A percentile compares a stretch with the other conserved stretches of the same genome.
These are phyloP conservation scores for Aeoliscus strigatus DNA, from an alignment of 2,797 vertebrate genomes.

Conservation along the genomic window DNA sequence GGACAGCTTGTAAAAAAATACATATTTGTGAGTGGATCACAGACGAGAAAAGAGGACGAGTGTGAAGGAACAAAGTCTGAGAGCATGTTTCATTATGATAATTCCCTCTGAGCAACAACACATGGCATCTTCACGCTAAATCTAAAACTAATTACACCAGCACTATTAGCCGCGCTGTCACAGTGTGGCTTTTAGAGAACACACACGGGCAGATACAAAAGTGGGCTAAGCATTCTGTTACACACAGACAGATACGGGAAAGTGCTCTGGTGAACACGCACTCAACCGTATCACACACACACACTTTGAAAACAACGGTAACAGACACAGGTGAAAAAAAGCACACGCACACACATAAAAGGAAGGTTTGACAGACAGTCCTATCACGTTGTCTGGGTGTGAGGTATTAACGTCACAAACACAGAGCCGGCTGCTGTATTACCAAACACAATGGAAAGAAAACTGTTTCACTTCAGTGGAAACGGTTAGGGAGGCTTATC, in stretches of 20 bases:
- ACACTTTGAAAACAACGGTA: too few species aligned
- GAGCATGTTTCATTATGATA: too few species aligned
- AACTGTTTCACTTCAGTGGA: slow-evolving; percentile 35
- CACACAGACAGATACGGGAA: too few species aligned
- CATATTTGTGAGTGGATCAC: slow-evolving; percentile 11
- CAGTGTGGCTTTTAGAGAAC: too few species aligned
- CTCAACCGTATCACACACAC: too few species aligned
- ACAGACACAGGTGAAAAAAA: too few species aligned
- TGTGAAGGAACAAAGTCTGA: slow-evolving; percentile 40
- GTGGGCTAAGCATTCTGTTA: too few species aligned
- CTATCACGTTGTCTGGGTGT: slow-evolving; percentile 27
- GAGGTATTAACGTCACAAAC: slow-evolving; percentile 34
- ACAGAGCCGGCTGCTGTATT: slow-evolving; percentile 36
- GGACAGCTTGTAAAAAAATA: slow-evolving; percentile 2
- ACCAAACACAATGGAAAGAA: slow-evolving; percentile 50
- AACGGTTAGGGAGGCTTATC: slow-evolving; percentile 53
- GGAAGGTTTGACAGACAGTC: slow-evolving; percentile 43
- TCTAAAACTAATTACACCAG: slow-evolving; percentile 62
- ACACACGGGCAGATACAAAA: too few species aligned
- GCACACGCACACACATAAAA: slow-evolving; percentile 21
- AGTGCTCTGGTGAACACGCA: too few species aligned
- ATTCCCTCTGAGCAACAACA: slow-evolving; percentile 57
- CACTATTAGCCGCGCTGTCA: too few species aligned
- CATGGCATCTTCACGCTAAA: slow-evolving; percentile 64
- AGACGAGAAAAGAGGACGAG: slow-evolving; percentile 10